These are phyloP conservation scores for Homarus gammarus DNA, from an alignment of 2,888 invertebrate genomes.

Conservation along the genomic window DNA sequence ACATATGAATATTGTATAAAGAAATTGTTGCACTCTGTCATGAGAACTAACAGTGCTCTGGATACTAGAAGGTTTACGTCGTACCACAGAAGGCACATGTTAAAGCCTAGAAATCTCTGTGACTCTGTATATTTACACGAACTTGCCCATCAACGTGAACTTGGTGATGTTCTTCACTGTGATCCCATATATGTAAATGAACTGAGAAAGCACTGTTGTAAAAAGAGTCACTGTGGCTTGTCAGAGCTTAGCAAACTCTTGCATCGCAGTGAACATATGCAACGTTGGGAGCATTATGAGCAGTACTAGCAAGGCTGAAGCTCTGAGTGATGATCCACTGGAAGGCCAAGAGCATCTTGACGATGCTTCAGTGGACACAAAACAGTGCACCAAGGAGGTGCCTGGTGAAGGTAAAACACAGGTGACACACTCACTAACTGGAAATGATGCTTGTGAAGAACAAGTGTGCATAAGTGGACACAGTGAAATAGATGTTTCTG, in stretches of 20 bases:
- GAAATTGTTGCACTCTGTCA: constrained; percentile 43
- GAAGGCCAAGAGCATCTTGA: constrained; percentile 5
- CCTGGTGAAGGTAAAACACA: neutral
- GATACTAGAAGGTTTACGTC: constrained; percentile 15
- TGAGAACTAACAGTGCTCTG: constrained; percentile 25
- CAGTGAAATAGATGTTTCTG: constrained; percentile 10
- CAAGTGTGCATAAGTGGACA: neutral
- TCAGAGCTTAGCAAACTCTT: constrained; percentile 14
- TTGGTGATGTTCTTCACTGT: constrained; percentile 2
- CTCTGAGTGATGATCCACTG: constrained; percentile 13
- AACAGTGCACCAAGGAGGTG: neutral
- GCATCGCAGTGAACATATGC: constrained; percentile 48
- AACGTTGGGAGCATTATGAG: constrained; percentile 51
- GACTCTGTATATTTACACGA: constrained; percentile 8
- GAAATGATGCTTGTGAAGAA: neutral
- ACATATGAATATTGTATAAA: constrained; percentile 12
- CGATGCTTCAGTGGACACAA: constrained; percentile 14
- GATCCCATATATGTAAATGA: neutral
- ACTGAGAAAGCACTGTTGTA: neutral
- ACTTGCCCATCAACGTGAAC: constrained; percentile 10
- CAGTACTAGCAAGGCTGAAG: constrained; percentile 36
- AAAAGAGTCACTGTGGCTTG: constrained; percentile 10
- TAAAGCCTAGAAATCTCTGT: constrained; percentile 7
- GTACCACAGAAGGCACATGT: constrained; percentile 46
- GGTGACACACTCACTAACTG: constrained; percentile 42